These are phyloP conservation scores for Astreopora myriophthalma DNA, from an alignment of 64 coral and sea anemone genomes.

Conservation along the genomic window DNA sequence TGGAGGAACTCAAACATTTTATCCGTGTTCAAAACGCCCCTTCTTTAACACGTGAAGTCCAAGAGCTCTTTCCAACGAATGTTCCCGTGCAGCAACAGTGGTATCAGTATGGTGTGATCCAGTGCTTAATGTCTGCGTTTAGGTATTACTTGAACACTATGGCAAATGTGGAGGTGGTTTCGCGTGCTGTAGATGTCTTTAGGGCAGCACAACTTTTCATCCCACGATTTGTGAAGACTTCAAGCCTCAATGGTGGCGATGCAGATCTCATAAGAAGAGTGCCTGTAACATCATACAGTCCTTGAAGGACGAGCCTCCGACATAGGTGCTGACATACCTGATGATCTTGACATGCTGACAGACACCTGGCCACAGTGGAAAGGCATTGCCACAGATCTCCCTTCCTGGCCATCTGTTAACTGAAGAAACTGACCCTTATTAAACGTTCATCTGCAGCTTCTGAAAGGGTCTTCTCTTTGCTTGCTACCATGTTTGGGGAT, in stretches of 20 bases:
- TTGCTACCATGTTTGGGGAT: slow-evolving; percentile 51
- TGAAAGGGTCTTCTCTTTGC: slow-evolving; percentile 33
- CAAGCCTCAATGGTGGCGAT: not conserved
- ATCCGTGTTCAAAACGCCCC: not conserved
- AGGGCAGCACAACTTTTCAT: not conserved
- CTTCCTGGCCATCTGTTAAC: slow-evolving; percentile 16
- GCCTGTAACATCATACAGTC: not conserved
- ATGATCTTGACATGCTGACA: not conserved
- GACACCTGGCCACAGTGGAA: slow-evolving; percentile 15
- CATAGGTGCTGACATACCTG: not conserved
- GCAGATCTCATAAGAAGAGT: not conserved
- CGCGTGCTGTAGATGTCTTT: not conserved
- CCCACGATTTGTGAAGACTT: not conserved
- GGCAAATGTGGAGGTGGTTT: not conserved
- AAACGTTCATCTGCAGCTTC: slow-evolving; percentile 37
- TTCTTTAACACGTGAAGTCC: not conserved
- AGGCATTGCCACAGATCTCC: slow-evolving; percentile 27
- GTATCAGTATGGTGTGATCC: not conserved
- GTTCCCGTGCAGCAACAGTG: not conserved
- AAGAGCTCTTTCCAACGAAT: not conserved
- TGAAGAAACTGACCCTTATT: slow-evolving; percentile 33
- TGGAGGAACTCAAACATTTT: not conserved
- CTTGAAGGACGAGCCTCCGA: not conserved
- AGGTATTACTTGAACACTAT: not conserved
- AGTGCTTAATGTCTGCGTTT: not conserved